Percentiles rank a stretch among this genome's conserved stretches.
Evolutionary conservation across 1,140 invertebrate species (phyloP).

Genomic region (Acromyrmex heyeri): DNA sequence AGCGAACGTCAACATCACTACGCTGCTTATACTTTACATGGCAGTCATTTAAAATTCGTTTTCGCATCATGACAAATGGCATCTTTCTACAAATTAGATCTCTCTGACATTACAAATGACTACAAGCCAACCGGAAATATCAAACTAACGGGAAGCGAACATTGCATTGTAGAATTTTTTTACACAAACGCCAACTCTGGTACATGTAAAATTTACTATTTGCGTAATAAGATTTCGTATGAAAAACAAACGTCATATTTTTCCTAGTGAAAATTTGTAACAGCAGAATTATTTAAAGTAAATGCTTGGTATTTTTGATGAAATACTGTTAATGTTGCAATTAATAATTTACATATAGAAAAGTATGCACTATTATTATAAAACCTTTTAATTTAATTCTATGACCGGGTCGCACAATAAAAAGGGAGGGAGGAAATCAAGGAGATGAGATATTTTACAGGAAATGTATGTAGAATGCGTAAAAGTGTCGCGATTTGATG

Average conservation of each 20-base stretch:
- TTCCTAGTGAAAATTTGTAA: neutral
- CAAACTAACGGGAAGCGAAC: conserved; percentile 11
- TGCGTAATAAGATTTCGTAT: neutral
- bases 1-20: conserved; percentile 21
- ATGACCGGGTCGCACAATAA: neutral
- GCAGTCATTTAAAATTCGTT: conserved; percentile 19
- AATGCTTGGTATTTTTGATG: neutral
- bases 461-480: conserved; percentile 37
- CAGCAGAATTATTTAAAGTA: neutral
- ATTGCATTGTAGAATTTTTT: conserved; percentile 12
- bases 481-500: conserved; percentile 59
- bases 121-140: neutral
- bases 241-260: neutral
- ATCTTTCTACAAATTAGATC: conserved; percentile 5
- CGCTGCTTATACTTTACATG: conserved; percentile 5
- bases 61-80: neutral
- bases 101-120: conserved; percentile 20
- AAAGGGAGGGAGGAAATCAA: neutral
- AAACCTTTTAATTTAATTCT: conserved; percentile 29
- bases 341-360: conserved; percentile 16
- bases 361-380: neutral
- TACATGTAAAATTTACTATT: neutral
- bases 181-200: neutral
- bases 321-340: neutral
- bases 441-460: conserved; percentile 11